Evolutionary conservation across 2,888 invertebrate genomes (phyloP), one percentile per base, ranked within the genome.

Genomic region (Lasius platythorax): DNA sequence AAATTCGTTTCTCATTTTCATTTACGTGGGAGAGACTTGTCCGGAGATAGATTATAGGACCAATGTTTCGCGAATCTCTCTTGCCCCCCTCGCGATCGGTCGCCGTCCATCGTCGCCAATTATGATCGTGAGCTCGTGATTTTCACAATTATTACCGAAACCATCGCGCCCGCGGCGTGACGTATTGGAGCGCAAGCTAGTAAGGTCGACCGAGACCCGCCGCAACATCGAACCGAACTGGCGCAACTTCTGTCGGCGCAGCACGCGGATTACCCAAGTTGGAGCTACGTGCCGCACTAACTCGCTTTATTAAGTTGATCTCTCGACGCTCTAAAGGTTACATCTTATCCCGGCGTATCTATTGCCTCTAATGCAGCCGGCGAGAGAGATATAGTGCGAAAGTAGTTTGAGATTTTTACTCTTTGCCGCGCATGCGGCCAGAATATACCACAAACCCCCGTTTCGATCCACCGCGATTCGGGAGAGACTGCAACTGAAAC

Each of bases 61-160:
- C 70, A 46, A 43, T 33, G 33, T 61, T 58, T 79, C 70, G 40
- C 70, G 70, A 43, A 50, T 28, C 50, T 82, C 40, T n/a, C 40
- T 74, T 64, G 56, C 50, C 37, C 50, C 37, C 37, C 85, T 74
- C 74, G 82, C 74, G 82, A 66, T 78, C 84, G 74, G 73, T 50
- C 66, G 66, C 84, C 86, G 82, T 75, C 83, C 87, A 83, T 81
- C 73, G 74, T 67, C 82, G 82, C 46, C 79, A 79, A 81, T 81
- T 81, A 53, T 43, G 72, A 84, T 90, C 87, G 88, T 87, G 87
- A 87, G 84, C 87, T 93, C 93, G 92, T 92, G 92, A 93, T 93
- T 93, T 88, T 78, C 92, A 90, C 87, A 87, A 92, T 92, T 91
- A 92, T 91, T 92, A 85, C 85, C 88, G 85, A 87, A 90, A 89